phyloP scores from a whole-genome alignment of 2,113 vertebrate species.

The Rhipidura dahli region DNA sequence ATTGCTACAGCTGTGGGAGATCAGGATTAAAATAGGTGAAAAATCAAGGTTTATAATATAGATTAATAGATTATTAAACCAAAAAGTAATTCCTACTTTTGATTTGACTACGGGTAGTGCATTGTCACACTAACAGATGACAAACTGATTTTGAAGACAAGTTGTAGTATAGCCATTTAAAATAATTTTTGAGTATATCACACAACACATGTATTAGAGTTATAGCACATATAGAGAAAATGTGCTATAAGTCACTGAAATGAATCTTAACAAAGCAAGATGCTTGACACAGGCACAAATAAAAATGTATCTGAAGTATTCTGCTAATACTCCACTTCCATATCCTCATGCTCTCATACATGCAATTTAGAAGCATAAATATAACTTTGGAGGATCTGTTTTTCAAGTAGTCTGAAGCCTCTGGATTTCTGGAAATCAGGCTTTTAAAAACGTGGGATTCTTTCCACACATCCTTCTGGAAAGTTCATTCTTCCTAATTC shows the following conservation, averaged over 20 bases:
- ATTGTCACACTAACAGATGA: background rate
- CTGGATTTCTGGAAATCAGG: conserved; percentile 22
- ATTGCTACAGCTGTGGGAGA: background rate
- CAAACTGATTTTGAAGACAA: background rate
- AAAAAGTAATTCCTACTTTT: background rate
- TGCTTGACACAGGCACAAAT: background rate
- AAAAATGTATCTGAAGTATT: background rate
- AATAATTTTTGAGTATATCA: background rate
- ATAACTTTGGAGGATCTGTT: background rate
- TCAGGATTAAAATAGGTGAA: background rate
- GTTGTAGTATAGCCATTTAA: background rate
- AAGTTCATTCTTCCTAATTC: conserved; percentile 17
- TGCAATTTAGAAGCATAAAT: background rate
- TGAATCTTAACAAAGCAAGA: background rate
- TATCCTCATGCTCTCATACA: background rate
- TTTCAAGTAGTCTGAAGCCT: background rate
- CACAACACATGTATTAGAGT: background rate
- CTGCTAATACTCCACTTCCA: background rate
- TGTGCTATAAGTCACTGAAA: background rate
- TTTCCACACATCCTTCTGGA: conserved; percentile 28
- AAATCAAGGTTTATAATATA: background rate
- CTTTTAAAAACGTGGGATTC: background rate
- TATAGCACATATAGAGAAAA: background rate
- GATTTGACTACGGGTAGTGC: background rate
- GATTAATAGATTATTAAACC: background rate